Evolutionary conservation across 2,888 invertebrate species (phyloP), one percentile per base, ranked within the genome.

Genomic region (Geotrupes spiniger): DNA sequence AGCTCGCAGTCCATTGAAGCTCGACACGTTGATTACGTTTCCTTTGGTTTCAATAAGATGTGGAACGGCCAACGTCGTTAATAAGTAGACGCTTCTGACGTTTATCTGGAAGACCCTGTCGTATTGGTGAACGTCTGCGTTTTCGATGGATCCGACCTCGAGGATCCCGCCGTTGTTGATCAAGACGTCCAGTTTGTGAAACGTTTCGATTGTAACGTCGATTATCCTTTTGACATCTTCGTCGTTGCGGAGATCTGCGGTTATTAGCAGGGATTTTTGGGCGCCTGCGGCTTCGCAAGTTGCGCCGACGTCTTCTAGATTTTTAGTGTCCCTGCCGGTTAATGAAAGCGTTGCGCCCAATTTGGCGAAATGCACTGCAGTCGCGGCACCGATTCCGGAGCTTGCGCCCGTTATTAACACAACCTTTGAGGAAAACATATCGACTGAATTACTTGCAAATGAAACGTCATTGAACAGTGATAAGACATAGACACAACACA

Each of bases 11-110:
- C 97, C 97, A 64, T 88, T 90, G 0, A 97, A 92, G 69, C 95
- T 95, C 1, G 96, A 97, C 0, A 98, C 89, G 70, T 97, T 98
- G 0, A 98, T 94, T 59, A 96, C 87, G 58, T 85, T 90, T n/a
- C 94, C 94, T 72, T 91, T 88, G 0, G 84, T 81, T 71, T 85
- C 80, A 2, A 91, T 76, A 12, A 97, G 76, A 73, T 94, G 84
- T 0, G 96, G 95, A 0, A 90, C 87, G 2, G 93, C 89, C 39
- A 94, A 69, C 84, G 87, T 89, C 0, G 92, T 94, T 53, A 96
- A 70, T 51, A 89, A 82, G 66, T 89, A 89, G 11, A 90, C 77
- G 0, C 89, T 82, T 51, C 93, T 83, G 0, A 94, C 86, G 71
- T 98, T 98, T 1, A 88, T 82, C 63, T 91, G 89, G 83, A 98